Evolutionary conservation across 2,113 vertebrate species (phyloP), one percentile per base, ranked within the genome.

Genomic region (Lepus timidus): DNA sequence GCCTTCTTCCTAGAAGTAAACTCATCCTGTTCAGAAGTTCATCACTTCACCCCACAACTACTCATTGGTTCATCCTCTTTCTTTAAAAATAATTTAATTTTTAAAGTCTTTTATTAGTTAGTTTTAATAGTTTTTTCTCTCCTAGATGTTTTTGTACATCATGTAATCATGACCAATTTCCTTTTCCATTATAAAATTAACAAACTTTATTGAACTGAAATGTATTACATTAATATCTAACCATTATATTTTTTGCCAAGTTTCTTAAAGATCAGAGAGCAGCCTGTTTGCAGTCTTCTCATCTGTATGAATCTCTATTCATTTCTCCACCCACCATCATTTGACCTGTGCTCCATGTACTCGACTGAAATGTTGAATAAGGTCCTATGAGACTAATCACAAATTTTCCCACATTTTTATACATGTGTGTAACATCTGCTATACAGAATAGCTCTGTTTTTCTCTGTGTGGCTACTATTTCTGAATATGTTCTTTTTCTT

Each of bases 181-280:
- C 17, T 84, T 74, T 90, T 68, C 16, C 8, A 27, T 55, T 55
- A 88, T 67, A 55, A 44, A 55, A 68, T 65, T 67, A 80, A 16
- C 3, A 64, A 52, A 0, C 7, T 39, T 82, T 79, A 78, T 49
- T 14, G 67, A 39, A 68, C 51, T 70, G 16, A 96, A 91, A 27
- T 76, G 16, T 65, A 31, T 29, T 12, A 22, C 80, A 62, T 44
- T 61, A 65, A 22, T 44, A 20, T 2, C 12, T 19, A n/a, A 62
- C 0, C 0, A 0, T 44, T 31, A 1, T 39, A 2, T 74, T 33
- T 64, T 39, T 71, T 6, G 31, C 29, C 1, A 6, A 90, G 49
- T 8, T 27, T 92, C 10, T 65, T 84, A n/a, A 79, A 85, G n/a
- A 78, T 5, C 27, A 16, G n/a, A 5, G 64, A 19, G 6, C 19